These are phyloP conservation scores for Archegozetes longisetosus DNA, from an alignment of 1,140 invertebrate genomes.

Conservation along the genomic window DNA sequence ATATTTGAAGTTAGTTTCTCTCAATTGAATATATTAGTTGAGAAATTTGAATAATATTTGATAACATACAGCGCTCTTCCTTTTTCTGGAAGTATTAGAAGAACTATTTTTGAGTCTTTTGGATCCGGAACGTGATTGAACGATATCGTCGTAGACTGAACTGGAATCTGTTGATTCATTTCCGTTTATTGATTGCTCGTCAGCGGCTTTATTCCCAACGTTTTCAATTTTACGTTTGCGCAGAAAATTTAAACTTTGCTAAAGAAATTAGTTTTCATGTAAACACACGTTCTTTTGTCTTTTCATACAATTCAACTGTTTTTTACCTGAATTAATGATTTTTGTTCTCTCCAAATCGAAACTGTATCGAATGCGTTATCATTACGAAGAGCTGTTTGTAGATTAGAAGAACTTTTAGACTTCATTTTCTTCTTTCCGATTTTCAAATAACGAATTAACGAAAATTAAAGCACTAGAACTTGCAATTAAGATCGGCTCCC, in stretches of 20 bases:
- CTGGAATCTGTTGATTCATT: conserved; percentile 4
- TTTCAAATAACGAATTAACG: not conserved
- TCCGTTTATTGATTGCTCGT: not conserved
- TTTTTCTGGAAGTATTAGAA: not conserved
- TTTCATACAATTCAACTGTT: not conserved
- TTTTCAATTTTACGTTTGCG: not conserved
- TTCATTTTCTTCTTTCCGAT: not conserved
- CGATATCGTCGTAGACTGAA: not conserved
- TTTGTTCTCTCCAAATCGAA: not conserved
- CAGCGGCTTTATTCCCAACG: not conserved
- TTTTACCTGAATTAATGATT: not conserved
- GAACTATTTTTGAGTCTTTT: not conserved
- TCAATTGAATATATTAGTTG: too few relatives aligned
- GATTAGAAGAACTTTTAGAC: not conserved
- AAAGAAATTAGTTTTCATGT: not conserved
- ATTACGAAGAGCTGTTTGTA: not conserved
- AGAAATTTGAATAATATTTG: not conserved
- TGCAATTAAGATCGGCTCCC: too few relatives aligned
- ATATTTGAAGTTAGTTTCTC: too few relatives aligned
- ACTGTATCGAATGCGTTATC: not conserved
- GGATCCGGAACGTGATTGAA: not conserved
- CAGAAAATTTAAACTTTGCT: not conserved
- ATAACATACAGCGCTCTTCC: not conserved
- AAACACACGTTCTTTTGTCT: not conserved
- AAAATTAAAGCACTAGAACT: not conserved